Conservation (phyloP, 2,113 vertebrate genomes). For the Pagrus major region DNA sequence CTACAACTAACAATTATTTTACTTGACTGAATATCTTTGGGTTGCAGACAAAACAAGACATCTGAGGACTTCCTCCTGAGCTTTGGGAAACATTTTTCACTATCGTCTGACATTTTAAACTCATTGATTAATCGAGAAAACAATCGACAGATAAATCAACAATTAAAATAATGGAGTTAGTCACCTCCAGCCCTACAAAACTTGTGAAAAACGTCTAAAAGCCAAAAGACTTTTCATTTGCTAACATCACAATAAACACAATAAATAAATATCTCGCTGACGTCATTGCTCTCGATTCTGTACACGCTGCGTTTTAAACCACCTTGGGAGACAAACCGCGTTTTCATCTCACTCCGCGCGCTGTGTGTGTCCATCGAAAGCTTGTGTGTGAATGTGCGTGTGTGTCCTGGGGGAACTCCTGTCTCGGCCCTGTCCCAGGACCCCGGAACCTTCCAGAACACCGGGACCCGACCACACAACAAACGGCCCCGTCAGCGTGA, state of each 20-base stretch:
- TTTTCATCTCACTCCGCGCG: not conserved
- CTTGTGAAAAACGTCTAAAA: too few species aligned
- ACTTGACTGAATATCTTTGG: too few species aligned
- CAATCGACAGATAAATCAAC: too few species aligned
- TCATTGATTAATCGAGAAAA: too few species aligned
- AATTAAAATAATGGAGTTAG: too few species aligned
- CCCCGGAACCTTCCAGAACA: constrained; percentile 75
- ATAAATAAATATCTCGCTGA: not conserved
- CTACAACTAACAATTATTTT: too few species aligned
- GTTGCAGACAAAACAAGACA: too few species aligned
- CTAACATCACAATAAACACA: not conserved
- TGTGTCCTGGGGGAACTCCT: constrained; percentile 64
- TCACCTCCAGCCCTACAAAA: too few species aligned
- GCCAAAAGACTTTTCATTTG: too few species aligned
- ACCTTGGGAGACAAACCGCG: not conserved
- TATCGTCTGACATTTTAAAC: too few species aligned
- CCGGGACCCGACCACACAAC: constrained; percentile 72
- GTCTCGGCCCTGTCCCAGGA: constrained; percentile 82
- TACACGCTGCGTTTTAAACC: not conserved
- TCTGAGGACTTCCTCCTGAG: too few species aligned
- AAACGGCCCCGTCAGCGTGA: constrained; percentile 84
- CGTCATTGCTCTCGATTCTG: not conserved
- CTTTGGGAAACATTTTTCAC: too few species aligned
- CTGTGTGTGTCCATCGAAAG: constrained; percentile 6
- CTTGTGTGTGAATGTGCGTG: constrained; percentile 25